Evolutionary conservation across 2,888 invertebrate genomes (phyloP).

Genomic region (Dascillus cervinus): DNA sequence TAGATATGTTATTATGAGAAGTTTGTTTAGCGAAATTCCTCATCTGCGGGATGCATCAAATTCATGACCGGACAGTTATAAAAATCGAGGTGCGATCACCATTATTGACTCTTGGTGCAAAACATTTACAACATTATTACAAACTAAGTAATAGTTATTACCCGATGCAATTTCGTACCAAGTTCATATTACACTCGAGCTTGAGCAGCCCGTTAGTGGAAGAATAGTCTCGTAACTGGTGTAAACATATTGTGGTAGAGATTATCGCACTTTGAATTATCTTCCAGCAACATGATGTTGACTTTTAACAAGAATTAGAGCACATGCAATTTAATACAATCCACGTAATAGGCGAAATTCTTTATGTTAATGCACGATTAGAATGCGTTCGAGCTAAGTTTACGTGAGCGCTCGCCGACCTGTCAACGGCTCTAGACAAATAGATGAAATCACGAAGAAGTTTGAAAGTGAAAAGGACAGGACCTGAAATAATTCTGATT

Average conservation of each 20-base stretch:
- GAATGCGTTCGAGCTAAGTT: no score
- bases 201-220: conserved; percentile 26
- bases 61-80: conserved; percentile 20
- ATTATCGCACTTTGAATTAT: conserved; percentile 33
- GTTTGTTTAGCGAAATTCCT: no score
- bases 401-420: conserved; percentile 7
- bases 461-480: conserved; percentile 13
- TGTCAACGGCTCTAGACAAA: conserved; percentile 13
- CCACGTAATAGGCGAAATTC: conserved; percentile 8
- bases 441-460: conserved; percentile 12
- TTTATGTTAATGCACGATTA: no score
- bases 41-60: conserved; percentile 14
- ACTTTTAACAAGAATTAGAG: conserved; percentile 18
- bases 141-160: conserved; percentile 32
- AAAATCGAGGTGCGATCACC: conserved; percentile 26
- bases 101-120: conserved; percentile 26
- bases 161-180: conserved; percentile 24
- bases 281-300: conserved; percentile 20
- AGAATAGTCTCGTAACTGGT: conserved; percentile 22
- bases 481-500: conserved; percentile 8
- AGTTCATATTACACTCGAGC: conserved; percentile 31
- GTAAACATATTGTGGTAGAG: conserved; percentile 31
- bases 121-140: no score
- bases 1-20: conserved; percentile 15
- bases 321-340: conserved; percentile 11